phyloP scores from a whole-genome alignment of 2,888 invertebrate genomes.

The Tolmerus cingulatus region DNA sequence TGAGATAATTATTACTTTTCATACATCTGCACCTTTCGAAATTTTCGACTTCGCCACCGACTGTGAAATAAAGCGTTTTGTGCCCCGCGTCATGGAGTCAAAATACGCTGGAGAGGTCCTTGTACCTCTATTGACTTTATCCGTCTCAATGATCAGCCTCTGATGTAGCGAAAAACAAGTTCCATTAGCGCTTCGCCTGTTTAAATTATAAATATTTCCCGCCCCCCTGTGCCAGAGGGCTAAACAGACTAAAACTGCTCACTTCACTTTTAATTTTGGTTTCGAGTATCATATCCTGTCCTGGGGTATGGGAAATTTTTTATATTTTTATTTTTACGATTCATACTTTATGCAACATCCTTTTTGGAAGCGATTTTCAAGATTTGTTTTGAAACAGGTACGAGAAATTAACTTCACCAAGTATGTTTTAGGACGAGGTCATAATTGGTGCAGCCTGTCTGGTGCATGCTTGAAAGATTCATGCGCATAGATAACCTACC shows the following conservation, averaged over 20 bases:
- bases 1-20: constrained; percentile 39
- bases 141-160: constrained; percentile 35
- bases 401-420: neutral
- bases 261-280: neutral
- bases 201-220: neutral
- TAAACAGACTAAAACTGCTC: neutral
- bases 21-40: constrained; percentile 38
- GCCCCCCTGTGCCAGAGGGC: neutral
- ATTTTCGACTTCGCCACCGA: constrained; percentile 10
- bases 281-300: neutral
- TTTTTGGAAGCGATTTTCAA: neutral
- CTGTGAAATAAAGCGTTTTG: constrained; percentile 25
- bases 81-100: constrained; percentile 11
- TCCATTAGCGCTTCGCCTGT: constrained; percentile 17
- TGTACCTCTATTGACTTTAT: constrained; percentile 25
- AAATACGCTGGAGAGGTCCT: constrained; percentile 25
- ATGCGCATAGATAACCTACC: neutral
- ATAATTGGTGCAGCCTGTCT: neutral
- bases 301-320: neutral
- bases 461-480: neutral
- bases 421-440: neutral
- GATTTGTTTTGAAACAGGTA: neutral
- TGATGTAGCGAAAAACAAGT: constrained; percentile 33
- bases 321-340: neutral
- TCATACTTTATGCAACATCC: neutral